Percentiles rank a stretch among this genome's conserved stretches.
Evolutionary conservation across 1,140 invertebrate species (phyloP).

Genomic region (Grapholita molesta): DNA sequence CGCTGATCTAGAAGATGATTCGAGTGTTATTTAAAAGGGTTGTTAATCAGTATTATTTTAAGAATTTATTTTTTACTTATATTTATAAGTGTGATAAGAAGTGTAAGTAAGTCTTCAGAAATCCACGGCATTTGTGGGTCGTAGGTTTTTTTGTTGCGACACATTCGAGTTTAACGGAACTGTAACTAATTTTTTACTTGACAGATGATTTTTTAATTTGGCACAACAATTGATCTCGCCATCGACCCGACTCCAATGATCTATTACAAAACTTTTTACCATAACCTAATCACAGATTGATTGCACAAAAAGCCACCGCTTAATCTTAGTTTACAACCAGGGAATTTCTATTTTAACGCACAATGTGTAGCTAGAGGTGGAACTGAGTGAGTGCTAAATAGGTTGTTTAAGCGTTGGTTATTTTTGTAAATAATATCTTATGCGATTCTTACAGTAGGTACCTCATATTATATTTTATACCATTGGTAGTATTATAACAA

Average conservation of each 20-base stretch:
- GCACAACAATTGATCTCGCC: not conserved
- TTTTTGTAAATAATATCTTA: not conserved
- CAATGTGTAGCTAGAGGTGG: not conserved
- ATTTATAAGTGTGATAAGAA: too few relatives aligned
- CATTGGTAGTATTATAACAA: too few relatives aligned
- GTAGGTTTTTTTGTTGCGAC: not conserved
- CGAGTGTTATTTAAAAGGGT: too few relatives aligned
- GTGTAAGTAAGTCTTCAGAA: too few relatives aligned
- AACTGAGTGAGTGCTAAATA: not conserved
- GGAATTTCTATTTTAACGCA: not conserved
- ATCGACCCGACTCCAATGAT: not conserved
- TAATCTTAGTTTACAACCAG: not conserved
- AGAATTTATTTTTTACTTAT: too few relatives aligned
- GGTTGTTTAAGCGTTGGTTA: not conserved
- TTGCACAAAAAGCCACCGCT: not conserved
- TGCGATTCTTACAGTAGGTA: too few relatives aligned
- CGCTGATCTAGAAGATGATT: too few relatives aligned
- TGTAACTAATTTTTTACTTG: not conserved
- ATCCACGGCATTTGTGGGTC: too few relatives aligned
- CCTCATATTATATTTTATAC: too few relatives aligned
- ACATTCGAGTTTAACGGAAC: not conserved
- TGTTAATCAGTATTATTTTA: too few relatives aligned
- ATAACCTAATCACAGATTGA: not conserved
- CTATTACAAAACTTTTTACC: not conserved
- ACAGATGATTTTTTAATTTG: not conserved